A percentile compares a stretch with the other conserved stretches of the same genome.
phyloP scores from a whole-genome alignment of 2,888 invertebrate genomes.

The Caenorhabditis sulstoni region DNA sequence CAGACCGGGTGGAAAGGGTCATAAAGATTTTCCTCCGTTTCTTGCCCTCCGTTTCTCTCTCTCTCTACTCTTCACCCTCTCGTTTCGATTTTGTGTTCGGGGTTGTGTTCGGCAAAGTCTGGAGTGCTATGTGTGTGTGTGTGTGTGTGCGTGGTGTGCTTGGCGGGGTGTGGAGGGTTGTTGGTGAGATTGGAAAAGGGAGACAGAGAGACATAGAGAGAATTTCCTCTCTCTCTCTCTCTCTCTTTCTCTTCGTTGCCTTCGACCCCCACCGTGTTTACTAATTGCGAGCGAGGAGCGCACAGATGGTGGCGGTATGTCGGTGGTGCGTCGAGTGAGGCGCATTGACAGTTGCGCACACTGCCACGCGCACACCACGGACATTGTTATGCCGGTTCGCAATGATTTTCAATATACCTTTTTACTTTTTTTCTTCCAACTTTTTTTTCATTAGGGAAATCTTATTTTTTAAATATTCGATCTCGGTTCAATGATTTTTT shows the following conservation, averaged over 20 bases:
- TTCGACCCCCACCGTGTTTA: conserved; percentile 30
- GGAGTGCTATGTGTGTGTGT: too few relatives aligned
- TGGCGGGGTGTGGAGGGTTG: background rate
- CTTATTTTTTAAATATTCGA: too few relatives aligned
- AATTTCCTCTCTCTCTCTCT: conserved; percentile 41
- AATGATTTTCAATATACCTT: conserved; percentile 21
- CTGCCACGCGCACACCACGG: conserved; percentile 16
- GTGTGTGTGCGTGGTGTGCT: too few relatives aligned
- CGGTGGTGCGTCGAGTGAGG: conserved; percentile 21
- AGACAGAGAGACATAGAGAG: conserved; percentile 8
- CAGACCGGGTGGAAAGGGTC: too few relatives aligned
- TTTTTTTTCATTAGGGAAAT: background rate
- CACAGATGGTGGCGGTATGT: conserved; percentile 41
- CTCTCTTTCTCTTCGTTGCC: conserved; percentile 13
- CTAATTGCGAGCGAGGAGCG: conserved; percentile 49
- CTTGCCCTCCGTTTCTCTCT: too few relatives aligned
- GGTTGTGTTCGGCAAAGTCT: too few relatives aligned
- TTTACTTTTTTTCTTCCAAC: background rate
- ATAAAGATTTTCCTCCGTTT: too few relatives aligned
- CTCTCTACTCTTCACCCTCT: too few relatives aligned
- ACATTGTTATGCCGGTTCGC: conserved; percentile 15
- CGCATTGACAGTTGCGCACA: conserved; percentile 45
- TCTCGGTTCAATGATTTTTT: background rate
- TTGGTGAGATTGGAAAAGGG: background rate
- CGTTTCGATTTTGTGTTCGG: too few relatives aligned